Percentiles rank a stretch among this genome's conserved stretches.
These are phyloP conservation scores for Cataglyphis hispanica DNA, from an alignment of 1,140 invertebrate genomes.

Conservation along the genomic window DNA sequence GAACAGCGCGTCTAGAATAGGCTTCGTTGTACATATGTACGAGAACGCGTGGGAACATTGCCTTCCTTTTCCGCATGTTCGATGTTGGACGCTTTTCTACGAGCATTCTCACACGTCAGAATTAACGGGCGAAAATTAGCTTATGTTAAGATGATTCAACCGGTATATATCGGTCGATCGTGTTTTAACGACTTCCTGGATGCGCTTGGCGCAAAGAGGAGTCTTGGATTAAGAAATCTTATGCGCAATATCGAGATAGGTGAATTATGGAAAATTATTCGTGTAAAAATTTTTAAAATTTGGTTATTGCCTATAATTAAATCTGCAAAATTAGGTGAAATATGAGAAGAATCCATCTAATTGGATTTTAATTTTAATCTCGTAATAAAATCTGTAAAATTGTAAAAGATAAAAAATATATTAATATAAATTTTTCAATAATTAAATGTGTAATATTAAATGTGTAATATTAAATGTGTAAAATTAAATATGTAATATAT, in stretches of 20 bases:
- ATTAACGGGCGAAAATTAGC: slow-evolving; percentile 53
- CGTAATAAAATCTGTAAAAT: not conserved
- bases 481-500: not conserved
- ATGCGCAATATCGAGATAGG: not conserved
- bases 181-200: slow-evolving; percentile 42
- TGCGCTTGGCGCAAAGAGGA: not conserved
- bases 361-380: not conserved
- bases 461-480: not conserved
- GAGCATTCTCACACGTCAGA: slow-evolving; percentile 71
- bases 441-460: not conserved
- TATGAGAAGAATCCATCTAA: not conserved
- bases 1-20: slow-evolving; percentile 64
- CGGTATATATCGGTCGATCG: not conserved
- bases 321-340: not conserved
- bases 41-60: slow-evolving; percentile 69
- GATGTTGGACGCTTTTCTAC: slow-evolving; percentile 68
- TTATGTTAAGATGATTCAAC: not conserved
- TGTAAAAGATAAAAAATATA: not conserved
- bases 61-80: slow-evolving; percentile 62
- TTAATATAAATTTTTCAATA: not conserved
- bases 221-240: not conserved
- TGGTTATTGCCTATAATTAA: not conserved
- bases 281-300: not conserved
- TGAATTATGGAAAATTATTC: not conserved
- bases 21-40: slow-evolving; percentile 25